Evolutionary conservation across 2,888 invertebrate species (phyloP), one percentile per base, ranked within the genome.

Genomic region (Sisyra terminalis): DNA sequence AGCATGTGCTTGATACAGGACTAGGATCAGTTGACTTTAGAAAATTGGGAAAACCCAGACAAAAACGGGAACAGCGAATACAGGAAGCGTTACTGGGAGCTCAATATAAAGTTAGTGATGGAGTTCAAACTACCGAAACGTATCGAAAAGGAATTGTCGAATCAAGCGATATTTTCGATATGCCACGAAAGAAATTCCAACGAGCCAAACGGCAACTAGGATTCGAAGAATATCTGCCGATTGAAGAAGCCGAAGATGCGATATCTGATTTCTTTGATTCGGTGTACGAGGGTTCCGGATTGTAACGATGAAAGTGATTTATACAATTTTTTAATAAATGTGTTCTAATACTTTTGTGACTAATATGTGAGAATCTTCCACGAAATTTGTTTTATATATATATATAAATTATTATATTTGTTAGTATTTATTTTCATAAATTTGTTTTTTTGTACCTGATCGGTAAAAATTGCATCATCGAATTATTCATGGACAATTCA

Each of bases 121-220:
- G 68, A 4, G 65, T 65, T 8, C 31, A 38, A 29, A 68, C 70
- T 1, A 54, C 65, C 45, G 73, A 73, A 55, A 63, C 67, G 50
- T 75, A 75, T 52, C 65, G 67, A 52, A 73, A 71, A 56, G 74
- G 74, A 8, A 69, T 73, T 43, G 74, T 75, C 2, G 73, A 73
- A 45, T 67, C 61, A 47, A 71, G 67, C 18, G 51, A 53, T 36
- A 46, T 51, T 29, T 51, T 57, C 10, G 42, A 42, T 35, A 7
- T 34, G 11, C 31, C 37, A 10, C 13, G 32, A 30, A 37, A 11
- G 7, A 29, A 29, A 9, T 30, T 29, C 16, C n/a, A 29, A 5
- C 49, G 53, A 47, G 48, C 47, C 31, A 50, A 49, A 30, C 48
- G 68, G 41, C 64, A 68, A 50, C 55, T 65, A 24, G 58, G 60